Conservation (phyloP, 2,888 invertebrate genomes). For the Agriopis marginaria region DNA sequence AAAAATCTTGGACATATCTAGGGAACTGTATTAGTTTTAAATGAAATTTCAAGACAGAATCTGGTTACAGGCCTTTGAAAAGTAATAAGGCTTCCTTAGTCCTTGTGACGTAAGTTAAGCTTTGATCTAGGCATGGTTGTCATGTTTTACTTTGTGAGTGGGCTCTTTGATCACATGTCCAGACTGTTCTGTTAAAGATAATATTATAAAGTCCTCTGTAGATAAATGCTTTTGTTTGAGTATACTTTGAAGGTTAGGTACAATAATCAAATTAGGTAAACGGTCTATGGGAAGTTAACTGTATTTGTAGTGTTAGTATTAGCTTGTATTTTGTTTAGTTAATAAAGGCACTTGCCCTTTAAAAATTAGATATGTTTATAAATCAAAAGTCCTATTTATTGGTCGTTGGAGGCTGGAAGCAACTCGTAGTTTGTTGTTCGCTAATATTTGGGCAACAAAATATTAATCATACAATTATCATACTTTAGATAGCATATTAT, state of each 20-base stretch:
- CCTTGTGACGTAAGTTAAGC: constrained; percentile 7
- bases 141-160: constrained; percentile 14
- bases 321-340: too few relatives aligned
- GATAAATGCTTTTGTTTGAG: constrained; percentile 11
- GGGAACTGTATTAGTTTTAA: too few relatives aligned
- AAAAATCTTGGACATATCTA: too few relatives aligned
- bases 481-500: not conserved
- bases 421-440: not conserved
- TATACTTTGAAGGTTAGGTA: not conserved
- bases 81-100: not conserved
- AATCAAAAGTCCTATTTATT: not conserved
- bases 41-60: not conserved
- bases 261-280: too few relatives aligned
- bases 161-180: constrained; percentile 12
- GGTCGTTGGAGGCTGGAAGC: not conserved
- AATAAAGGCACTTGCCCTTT: not conserved
- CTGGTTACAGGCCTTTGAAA: not conserved
- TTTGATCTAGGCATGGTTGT: constrained; percentile 18
- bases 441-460: not conserved
- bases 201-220: constrained; percentile 7
- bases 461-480: not conserved
- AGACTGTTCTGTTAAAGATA: constrained; percentile 10
- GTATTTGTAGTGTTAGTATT: too few relatives aligned
- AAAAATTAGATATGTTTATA: too few relatives aligned
- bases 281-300: too few relatives aligned